phyloP scores from a whole-genome alignment of 2,888 invertebrate species.

The Zygogramma bicolorata region DNA sequence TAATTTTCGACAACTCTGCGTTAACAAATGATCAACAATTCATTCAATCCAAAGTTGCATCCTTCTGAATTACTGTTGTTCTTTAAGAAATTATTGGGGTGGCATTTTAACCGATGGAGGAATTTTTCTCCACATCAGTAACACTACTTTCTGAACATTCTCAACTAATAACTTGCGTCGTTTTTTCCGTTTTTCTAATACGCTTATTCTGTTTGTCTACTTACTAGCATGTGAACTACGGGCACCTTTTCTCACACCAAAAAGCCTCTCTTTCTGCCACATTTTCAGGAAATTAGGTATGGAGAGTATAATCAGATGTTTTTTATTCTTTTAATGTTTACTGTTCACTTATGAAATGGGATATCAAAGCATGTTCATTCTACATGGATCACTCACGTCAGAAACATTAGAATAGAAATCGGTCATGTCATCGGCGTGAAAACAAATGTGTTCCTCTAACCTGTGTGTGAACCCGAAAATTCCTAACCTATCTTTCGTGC shows the following conservation, averaged over 20 bases:
- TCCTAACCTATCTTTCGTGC: too few species aligned
- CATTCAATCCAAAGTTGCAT: too few species aligned
- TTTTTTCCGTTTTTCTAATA: conserved; percentile 36
- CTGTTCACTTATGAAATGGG: conserved; percentile 1
- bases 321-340: conserved; percentile 11
- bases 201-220: conserved; percentile 35
- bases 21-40: too few species aligned
- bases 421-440: background rate
- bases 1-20: too few species aligned
- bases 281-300: conserved; percentile 60
- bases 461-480: background rate
- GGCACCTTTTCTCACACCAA: conserved; percentile 58
- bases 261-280: conserved; percentile 61
- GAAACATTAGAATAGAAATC: background rate
- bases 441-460: background rate
- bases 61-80: too few species aligned
- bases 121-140: background rate
- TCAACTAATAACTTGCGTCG: background rate
- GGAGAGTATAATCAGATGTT: conserved; percentile 43
- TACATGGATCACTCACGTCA: background rate
- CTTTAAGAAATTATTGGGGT: conserved; percentile 5
- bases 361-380: conserved; percentile 9
- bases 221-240: conserved; percentile 59
- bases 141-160: conserved; percentile 1
- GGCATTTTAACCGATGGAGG: background rate